A percentile compares a stretch with the other conserved stretches of the same genome.
phyloP scores from a whole-genome alignment of 2,797 vertebrate genomes.

The Limnodromus scolopaceus region DNA sequence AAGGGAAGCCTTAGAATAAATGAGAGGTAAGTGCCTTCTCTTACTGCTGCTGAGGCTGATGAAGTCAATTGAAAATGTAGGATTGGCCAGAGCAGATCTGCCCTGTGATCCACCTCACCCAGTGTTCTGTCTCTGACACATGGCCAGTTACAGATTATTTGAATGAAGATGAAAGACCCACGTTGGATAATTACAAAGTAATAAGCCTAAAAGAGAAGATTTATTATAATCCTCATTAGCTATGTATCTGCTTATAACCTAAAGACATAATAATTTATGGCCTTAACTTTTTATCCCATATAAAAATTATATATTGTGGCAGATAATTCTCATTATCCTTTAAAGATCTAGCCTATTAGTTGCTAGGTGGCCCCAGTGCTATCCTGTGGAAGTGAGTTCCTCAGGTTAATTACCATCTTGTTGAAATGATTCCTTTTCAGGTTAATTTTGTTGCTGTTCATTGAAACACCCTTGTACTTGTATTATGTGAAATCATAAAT shows the following conservation, averaged over 20 bases:
- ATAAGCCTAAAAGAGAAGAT: background rate
- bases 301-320: background rate
- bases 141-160: background rate
- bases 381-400: constrained; percentile 18
- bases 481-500: background rate
- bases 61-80: background rate
- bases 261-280: background rate
- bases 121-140: background rate
- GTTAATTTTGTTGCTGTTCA: constrained; percentile 28
- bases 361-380: background rate
- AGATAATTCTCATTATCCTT: constrained; percentile 5
- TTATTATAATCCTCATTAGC: background rate
- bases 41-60: constrained; percentile 23
- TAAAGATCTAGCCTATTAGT: background rate
- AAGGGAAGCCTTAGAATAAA: constrained; percentile 5
- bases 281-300: background rate
- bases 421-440: constrained; percentile 8
- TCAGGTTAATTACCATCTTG: background rate
- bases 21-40: constrained; percentile 38
- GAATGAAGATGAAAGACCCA: background rate
- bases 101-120: background rate
- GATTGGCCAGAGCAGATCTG: background rate
- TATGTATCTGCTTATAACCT: background rate
- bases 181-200: constrained; percentile 25
- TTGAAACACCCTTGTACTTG: background rate